These are phyloP conservation scores for Tetragnatha versicolor DNA, from an alignment of 1,140 invertebrate genomes.

Conservation along the genomic window DNA sequence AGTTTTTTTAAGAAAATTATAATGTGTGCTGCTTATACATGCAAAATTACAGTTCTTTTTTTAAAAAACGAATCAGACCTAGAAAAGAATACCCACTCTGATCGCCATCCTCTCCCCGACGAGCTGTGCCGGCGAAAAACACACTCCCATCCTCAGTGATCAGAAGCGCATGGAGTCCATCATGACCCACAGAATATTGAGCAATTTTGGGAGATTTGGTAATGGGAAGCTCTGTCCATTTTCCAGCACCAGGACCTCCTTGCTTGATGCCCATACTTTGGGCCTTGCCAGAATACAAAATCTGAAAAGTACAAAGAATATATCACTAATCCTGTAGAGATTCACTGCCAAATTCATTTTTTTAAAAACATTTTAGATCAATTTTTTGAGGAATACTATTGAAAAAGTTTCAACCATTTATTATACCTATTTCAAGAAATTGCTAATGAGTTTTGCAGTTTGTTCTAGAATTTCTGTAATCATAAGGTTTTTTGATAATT, in stretches of 20 bases:
- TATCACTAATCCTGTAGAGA: background rate
- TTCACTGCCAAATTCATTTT: too few species aligned
- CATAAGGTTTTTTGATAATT: too few species aligned
- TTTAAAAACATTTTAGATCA: too few species aligned
- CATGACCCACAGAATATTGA: slow-evolving; percentile 88
- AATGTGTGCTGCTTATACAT: too few species aligned
- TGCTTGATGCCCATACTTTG: slow-evolving; percentile 77
- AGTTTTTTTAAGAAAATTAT: too few species aligned
- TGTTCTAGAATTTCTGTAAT: too few species aligned
- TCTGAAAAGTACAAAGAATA: slow-evolving; percentile 62
- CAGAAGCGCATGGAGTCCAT: slow-evolving; percentile 87
- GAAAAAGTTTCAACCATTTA: too few species aligned
- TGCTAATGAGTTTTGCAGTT: too few species aligned
- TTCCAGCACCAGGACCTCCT: slow-evolving; percentile 69
- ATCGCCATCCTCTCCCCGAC: slow-evolving; percentile 95
- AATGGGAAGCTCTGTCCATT: slow-evolving; percentile 78
- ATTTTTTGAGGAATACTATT: too few species aligned
- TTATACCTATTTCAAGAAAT: too few species aligned
- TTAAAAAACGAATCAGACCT: background rate
- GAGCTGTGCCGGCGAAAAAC: slow-evolving; percentile 85
- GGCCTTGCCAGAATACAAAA: slow-evolving; percentile 81
- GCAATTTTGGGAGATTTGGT: slow-evolving; percentile 78
- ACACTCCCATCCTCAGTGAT: slow-evolving; percentile 89
- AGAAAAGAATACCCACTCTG: slow-evolving; percentile 59
- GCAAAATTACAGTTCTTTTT: too few species aligned